Evolutionary conservation across 2,797 vertebrate species (phyloP), one percentile per base, ranked within the genome.

Genomic region (Lemur catta): DNA sequence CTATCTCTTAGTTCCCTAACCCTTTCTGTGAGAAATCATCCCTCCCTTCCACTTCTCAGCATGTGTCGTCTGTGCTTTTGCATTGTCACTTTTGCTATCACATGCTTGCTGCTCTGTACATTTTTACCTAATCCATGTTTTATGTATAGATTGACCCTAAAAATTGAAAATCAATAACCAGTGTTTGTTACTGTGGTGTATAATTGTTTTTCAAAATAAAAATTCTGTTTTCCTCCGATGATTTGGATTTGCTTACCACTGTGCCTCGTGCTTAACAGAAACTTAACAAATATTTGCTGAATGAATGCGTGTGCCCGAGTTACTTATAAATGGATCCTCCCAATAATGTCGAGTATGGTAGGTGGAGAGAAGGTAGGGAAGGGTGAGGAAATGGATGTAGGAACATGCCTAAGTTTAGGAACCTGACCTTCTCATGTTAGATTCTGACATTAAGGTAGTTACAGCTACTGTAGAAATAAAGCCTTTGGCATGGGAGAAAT

Each of bases 381-480:
- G n/a, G 12, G 10, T 41, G 4, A 75, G n/a, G 55, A 71, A 82
- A 65, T 69, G 57, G 41, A 30, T 55, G 43, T 18, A n/a, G 48
- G 63, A 38, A 72, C 13, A 63, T 10, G 9, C 20, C 28, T 89
- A 59, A 48, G 28, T 72, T 92, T 75, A 41, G 76, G n/a, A 92
- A 63, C 12, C 20, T 78, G 43, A 24, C 26, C 8, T 41, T 80
- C n/a, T 96, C 55, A 15, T 69, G 13, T 52, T 88, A 76, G 12
- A 13, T 86, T 80, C 94, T 96, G 59, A 76, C 48, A 55, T 15
- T 52, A 67, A 94, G 71, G 38, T 55, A n/a, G 24, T 93, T 93
- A 61, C 20, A 96, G 41, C 41, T 63, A 13, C 43, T 87, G 22
- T 9, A 30, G 28, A 57, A 91, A 96, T 35, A 63, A 72, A 92